A percentile compares a stretch with the other conserved stretches of the same genome.
Evolutionary conservation across 2,797 vertebrate genomes (phyloP).

Genomic region (Eulemur mongoz): DNA sequence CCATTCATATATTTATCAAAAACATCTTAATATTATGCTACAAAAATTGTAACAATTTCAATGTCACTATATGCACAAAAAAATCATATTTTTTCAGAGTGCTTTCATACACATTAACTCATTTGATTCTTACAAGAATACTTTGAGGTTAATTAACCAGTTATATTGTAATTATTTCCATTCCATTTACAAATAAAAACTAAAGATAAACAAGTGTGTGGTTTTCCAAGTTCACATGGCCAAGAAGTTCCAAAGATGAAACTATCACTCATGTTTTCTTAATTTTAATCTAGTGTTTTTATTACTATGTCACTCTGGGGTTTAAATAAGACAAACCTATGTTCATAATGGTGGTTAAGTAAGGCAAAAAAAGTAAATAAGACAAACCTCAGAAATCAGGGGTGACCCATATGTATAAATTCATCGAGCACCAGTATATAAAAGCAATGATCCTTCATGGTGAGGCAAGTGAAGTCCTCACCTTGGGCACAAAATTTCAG

Average conservation of each 20-base stretch:
- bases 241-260: background rate
- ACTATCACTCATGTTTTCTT: background rate
- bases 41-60: background rate
- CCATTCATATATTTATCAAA: background rate
- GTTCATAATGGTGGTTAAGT: too few relatives aligned
- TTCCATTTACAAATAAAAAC: background rate
- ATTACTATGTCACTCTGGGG: background rate
- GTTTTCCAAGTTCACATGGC: background rate
- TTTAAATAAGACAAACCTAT: background rate
- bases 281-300: background rate
- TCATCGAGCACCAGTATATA: rapidly evolving
- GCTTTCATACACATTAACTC: background rate
- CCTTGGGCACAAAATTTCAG: background rate
- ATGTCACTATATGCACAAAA: background rate
- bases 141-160: background rate
- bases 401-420: rapidly evolving
- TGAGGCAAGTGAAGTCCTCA: background rate
- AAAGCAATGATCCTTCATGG: background rate
- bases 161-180: background rate
- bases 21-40: background rate
- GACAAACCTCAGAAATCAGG: background rate
- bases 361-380: background rate
- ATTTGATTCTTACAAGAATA: background rate
- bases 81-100: background rate
- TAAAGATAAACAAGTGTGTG: background rate